Conservation (phyloP, 2,113 vertebrate species). For the Galbula dea region DNA sequence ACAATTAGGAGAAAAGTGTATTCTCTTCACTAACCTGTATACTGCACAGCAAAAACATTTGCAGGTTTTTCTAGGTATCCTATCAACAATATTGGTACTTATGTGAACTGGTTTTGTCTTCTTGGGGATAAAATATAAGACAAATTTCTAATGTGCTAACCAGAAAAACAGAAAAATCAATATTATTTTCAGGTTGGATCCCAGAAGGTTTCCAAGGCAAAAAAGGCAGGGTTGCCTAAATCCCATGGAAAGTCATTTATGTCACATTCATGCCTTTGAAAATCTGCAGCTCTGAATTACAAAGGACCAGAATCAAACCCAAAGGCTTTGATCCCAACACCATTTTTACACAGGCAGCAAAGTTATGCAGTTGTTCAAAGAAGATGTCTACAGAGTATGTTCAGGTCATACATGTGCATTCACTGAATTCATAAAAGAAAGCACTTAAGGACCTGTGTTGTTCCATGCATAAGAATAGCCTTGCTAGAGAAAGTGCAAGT, state of each 20-base stretch:
- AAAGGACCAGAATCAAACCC: background rate
- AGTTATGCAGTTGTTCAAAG: background rate
- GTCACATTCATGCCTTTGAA: background rate
- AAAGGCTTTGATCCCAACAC: background rate
- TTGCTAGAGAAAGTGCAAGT: background rate
- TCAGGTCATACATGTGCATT: background rate
- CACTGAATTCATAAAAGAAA: background rate
- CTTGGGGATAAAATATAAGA: background rate
- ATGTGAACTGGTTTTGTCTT: background rate
- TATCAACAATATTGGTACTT: background rate
- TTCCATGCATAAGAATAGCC: background rate
- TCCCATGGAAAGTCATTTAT: background rate
- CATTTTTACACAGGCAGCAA: background rate
- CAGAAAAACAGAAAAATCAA: background rate
- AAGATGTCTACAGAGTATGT: background rate
- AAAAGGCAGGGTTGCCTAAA: background rate
- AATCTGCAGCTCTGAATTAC: background rate
- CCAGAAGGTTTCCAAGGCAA: background rate
- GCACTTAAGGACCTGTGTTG: fast-evolving
- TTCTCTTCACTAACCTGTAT: background rate
- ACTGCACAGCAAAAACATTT: background rate
- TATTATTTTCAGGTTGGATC: background rate
- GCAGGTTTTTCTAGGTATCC: background rate
- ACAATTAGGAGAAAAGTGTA: background rate
- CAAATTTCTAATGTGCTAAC: background rate